A percentile compares a stretch with the other conserved stretches of the same genome.
phyloP scores from a whole-genome alignment of 2,797 vertebrate species.

The Pyrocephalus nanus region DNA sequence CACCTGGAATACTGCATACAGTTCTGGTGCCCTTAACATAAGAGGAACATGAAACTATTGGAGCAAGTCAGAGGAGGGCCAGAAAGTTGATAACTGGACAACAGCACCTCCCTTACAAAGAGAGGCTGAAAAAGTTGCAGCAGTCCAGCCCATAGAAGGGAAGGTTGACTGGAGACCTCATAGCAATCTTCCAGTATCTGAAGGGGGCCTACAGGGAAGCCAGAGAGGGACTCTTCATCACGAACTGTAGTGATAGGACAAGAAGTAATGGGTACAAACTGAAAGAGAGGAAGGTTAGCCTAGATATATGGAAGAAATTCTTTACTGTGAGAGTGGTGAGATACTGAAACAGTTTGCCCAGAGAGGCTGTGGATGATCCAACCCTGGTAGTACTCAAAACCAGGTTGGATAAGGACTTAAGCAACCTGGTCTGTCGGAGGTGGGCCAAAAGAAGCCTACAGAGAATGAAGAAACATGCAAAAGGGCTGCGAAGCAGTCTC shows the following conservation, averaged over 20 bases:
- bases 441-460: no score
- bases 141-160: background rate
- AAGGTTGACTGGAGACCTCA: background rate
- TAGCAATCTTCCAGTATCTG: background rate
- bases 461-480: no score
- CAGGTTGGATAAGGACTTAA: background rate
- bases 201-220: background rate
- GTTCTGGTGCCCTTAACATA: background rate
- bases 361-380: accelerated
- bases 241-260: background rate
- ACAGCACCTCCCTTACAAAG: background rate
- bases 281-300: background rate
- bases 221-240: background rate
- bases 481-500: no score
- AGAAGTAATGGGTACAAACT: background rate
- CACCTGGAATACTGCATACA: accelerated
- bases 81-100: background rate
- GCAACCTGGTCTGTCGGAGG: no score
- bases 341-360: background rate
- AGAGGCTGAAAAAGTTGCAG: background rate
- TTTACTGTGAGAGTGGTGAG: background rate
- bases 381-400: background rate
- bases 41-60: background rate
- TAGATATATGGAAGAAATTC: background rate
- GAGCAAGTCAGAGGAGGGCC: background rate